Conservation (phyloP, 2,797 vertebrate species). For the Amniataba percoides region DNA sequence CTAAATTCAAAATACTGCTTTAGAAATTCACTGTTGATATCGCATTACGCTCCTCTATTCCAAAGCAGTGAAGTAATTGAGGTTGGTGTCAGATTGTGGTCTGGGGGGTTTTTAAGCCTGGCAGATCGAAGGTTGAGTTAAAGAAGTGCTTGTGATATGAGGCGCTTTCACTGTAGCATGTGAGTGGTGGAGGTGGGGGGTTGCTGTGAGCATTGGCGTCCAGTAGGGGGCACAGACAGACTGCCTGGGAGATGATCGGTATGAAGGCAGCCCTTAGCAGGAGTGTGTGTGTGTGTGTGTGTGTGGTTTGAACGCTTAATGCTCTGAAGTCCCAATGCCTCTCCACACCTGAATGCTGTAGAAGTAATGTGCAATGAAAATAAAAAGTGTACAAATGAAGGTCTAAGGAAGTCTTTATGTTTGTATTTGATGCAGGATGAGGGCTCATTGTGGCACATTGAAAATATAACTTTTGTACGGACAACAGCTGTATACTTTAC, state of each 20-base stretch:
- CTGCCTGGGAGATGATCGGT: constrained; percentile 48
- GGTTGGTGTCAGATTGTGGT: constrained; percentile 85
- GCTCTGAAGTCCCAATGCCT: constrained; percentile 21
- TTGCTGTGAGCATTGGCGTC: constrained; percentile 44
- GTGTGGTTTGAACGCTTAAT: constrained; percentile 3
- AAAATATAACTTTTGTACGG: background rate
- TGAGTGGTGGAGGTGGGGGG: background rate
- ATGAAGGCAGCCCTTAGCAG: constrained; percentile 26
- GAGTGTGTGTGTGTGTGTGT: constrained; percentile 19
- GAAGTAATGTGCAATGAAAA: constrained; percentile 25
- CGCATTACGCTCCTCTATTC: constrained; percentile 73
- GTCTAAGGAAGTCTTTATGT: background rate
- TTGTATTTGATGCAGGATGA: constrained; percentile 6
- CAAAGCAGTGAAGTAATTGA: constrained; percentile 84
- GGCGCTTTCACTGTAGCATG: constrained; percentile 30
- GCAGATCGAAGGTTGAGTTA: constrained; percentile 78
- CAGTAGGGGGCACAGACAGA: constrained; percentile 92
- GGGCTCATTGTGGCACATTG: background rate
- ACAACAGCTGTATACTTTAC: background rate
- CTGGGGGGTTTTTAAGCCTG: constrained; percentile 73
- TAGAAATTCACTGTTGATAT: constrained; percentile 84
- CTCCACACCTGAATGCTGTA: constrained; percentile 36
- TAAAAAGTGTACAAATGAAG: constrained; percentile 1
- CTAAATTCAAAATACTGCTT: constrained; percentile 68
- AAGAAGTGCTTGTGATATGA: constrained; percentile 65